These are phyloP conservation scores for Dermatophagoides farinae DNA, from an alignment of 1,140 invertebrate genomes.

Conservation along the genomic window DNA sequence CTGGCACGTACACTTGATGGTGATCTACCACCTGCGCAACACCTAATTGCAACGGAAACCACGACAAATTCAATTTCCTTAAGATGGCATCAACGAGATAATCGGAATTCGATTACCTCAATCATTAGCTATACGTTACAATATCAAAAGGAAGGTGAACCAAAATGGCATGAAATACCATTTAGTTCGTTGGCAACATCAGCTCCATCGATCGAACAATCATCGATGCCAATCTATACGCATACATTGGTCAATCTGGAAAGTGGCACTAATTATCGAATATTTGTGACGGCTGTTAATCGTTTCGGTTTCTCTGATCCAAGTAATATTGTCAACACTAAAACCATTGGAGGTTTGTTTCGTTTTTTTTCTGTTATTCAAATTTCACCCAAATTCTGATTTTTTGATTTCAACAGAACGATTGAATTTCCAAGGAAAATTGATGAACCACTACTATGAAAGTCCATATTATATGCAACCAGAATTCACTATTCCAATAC, in stretches of 20 bases:
- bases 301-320: conserved; percentile 20
- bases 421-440: not conserved
- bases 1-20: conserved; percentile 55
- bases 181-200: conserved; percentile 14
- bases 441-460: conserved; percentile 11
- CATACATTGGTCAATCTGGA: conserved; percentile 17
- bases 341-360: conserved; percentile 15
- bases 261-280: conserved; percentile 16
- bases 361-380: not conserved
- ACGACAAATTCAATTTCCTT: not conserved
- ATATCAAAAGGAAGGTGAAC: conserved; percentile 16
- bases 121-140: conserved; percentile 16
- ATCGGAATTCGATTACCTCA: not conserved
- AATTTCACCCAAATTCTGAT: not conserved
- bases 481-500: conserved; percentile 19
- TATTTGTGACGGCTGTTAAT: conserved; percentile 20
- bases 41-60: not conserved
- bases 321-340: conserved; percentile 15
- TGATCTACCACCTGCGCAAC: conserved; percentile 31
- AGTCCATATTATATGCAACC: conserved; percentile 15
- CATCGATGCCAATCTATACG: conserved; percentile 14
- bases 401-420: too few relatives aligned
- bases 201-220: conserved; percentile 5
- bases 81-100: conserved; percentile 7
- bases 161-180: conserved; percentile 18